phyloP scores from a whole-genome alignment of 2,113 vertebrate genomes.

The Lota lota region DNA sequence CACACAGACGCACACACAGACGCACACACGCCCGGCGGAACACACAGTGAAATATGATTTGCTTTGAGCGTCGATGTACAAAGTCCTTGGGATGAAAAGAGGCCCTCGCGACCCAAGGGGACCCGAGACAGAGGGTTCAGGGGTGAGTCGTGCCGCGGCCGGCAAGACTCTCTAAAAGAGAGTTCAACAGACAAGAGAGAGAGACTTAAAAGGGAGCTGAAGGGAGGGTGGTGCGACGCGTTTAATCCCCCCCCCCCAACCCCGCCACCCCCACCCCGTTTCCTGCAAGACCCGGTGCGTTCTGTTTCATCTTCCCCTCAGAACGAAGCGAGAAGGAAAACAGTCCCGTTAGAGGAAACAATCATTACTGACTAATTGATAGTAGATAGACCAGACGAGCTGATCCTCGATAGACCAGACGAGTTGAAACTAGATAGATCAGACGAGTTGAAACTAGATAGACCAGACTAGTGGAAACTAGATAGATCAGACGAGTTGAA shows the following conservation, averaged over 20 bases:
- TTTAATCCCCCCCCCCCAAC: slow-evolving; percentile 65
- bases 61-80: slow-evolving; percentile 98
- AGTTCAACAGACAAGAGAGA: slow-evolving; percentile 17
- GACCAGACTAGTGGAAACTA: too few species aligned
- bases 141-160: slow-evolving; percentile 38
- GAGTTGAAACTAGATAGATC: slow-evolving; percentile 56
- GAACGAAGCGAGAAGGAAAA: too few species aligned
- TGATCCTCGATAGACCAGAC: slow-evolving; percentile 66
- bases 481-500: too few species aligned
- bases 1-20: slow-evolving; percentile 62
- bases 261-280: too few species aligned
- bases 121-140: slow-evolving; percentile 59
- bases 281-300: too few species aligned
- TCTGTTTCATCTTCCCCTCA: too few species aligned
- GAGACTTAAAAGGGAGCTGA: slow-evolving; percentile 41
- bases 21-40: slow-evolving; percentile 58
- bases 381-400: slow-evolving; percentile 32
- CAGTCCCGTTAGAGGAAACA: too few species aligned
- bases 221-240: slow-evolving; percentile 55
- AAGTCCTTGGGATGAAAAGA: slow-evolving; percentile 93
- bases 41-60: slow-evolving; percentile 90
- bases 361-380: too few species aligned
- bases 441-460: too few species aligned
- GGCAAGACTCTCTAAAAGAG: not conserved
- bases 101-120: slow-evolving; percentile 86